These are phyloP conservation scores for Chloroclystis v-ata DNA, from an alignment of 2,888 invertebrate genomes.

Conservation along the genomic window DNA sequence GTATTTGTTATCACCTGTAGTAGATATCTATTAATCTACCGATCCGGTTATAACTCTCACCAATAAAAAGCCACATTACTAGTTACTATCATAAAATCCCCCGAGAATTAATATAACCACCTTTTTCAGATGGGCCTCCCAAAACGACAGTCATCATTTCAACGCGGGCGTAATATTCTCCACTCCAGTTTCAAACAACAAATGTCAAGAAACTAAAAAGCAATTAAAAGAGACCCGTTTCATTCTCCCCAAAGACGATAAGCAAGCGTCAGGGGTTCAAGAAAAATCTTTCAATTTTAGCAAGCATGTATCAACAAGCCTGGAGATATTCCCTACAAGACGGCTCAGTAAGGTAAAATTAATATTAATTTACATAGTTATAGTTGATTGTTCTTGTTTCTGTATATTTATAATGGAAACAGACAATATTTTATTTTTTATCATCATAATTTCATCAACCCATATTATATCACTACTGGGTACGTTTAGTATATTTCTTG, in stretches of 20 bases:
- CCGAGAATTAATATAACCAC: too few species aligned
- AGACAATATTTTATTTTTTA: too few species aligned
- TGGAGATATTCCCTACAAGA: constrained; percentile 74
- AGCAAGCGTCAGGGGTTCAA: constrained; percentile 51
- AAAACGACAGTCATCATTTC: constrained; percentile 78
- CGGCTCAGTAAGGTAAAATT: constrained; percentile 60
- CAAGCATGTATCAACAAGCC: constrained; percentile 69
- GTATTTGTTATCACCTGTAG: too few species aligned
- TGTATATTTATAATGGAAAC: too few species aligned
- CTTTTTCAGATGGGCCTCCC: constrained; percentile 76
- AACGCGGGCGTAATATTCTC: constrained; percentile 87
- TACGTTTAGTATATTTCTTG: too few species aligned
- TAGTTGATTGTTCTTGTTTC: too few species aligned
- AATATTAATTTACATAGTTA: neutral
- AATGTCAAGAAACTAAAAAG: constrained; percentile 63
- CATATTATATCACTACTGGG: too few species aligned
- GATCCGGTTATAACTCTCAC: too few species aligned
- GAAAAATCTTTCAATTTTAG: constrained; percentile 62
- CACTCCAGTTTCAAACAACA: constrained; percentile 81
- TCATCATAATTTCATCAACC: too few species aligned
- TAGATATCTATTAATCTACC: too few species aligned
- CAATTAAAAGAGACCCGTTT: constrained; percentile 80
- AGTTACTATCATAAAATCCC: too few species aligned
- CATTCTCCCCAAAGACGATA: constrained; percentile 75
- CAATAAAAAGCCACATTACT: too few species aligned